Base-by-base conservation (phyloP, 2,888 invertebrate genomes). In the Leptopilina drosophilae region DNA sequence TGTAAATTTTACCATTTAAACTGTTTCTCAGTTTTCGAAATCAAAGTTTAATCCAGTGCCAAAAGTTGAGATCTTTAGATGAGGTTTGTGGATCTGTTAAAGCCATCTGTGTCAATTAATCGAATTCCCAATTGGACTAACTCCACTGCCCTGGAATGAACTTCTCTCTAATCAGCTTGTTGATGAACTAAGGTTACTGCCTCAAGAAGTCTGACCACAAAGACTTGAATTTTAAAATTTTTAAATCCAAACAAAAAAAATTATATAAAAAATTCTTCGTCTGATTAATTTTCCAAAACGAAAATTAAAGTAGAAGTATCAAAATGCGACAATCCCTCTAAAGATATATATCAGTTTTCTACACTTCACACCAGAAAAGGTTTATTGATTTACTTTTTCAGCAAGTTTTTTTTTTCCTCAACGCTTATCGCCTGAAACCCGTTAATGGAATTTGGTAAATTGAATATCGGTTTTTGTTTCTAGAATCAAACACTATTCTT, bases 381-480 rank as follows among this genome's bases (percentile, higher is more conserved):
- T 56, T 49, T 69, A 73, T 73, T 73, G 56, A 73, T 73, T 73
- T 33, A 73, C 73, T 73, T 73, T 73, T 73, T 56, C 33, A 26
- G 5, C 33, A 73, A 73, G 33, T 73, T 73, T 73, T 69, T 69
- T 73, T 73, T 73, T 73, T 69, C 14, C 14, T 56, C 56, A 1
- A 5, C 33, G 53, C 79, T 79, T 78, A 78, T 79, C 78, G 56
- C 65, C 79, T 66, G 73, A 59, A 81, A 69, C 59, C 81, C 77
- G 83, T 79, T 84, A 84, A 84, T 84, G 84, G 84, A 84, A 82
- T 78, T 80, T 76, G 53, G 83, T 77, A 81, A 83, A 84, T 84
- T 84, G 84, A 83, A 84, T 84, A 82, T 83, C 79, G 80, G 78
- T 73, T 73, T 73, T 73, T 73, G 73, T 73, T 73, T 73, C 73